Evolutionary conservation across 1,140 invertebrate species (phyloP), one percentile per base, ranked within the genome.

Genomic region (Pseudomyrmex dendroicus): DNA sequence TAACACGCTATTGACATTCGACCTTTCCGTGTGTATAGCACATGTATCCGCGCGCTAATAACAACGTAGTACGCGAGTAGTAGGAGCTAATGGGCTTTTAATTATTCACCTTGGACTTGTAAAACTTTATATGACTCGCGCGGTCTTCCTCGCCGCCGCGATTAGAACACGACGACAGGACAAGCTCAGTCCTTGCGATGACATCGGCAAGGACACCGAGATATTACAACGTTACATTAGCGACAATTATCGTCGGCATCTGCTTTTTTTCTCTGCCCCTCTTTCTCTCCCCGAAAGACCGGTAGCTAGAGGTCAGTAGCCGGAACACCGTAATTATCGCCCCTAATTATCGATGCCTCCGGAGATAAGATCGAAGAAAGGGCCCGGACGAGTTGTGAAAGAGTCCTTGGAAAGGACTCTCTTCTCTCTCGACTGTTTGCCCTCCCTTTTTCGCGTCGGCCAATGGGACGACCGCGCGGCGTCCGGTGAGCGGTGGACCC

Each of bases 361-460:
- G 74, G 46, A 84, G 87, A 88, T 87, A 88, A 89, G 88, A 90
- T 88, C 87, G 86, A 80, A 85, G 87, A 85, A 88, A 88, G 87
- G 86, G 74, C 84, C 62, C 35, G 35, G 66, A 56, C 54, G 13
- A 46, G 48, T 35, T 52, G 84, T 64, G 78, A 83, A 73, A 87
- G 86, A 86, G 67, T 83, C 80, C 86, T 87, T 54, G 44, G 48
- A 63, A 64, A 74, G 56, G 78, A 72, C 35, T 35, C 35, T 35
- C 35, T 35, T 35, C 35, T 17, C 35, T 17, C 46, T 52, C 56
- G 68, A 25, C 48, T 59, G 63, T 50, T 63, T 62, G 17, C 59
- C 57, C 22, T n/a, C 57, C 70, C 57, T 56, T 74, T 74, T 82
- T 82, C 78, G 78, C 78, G 67, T 56, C 74, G 56, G 83, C 85